Evolutionary conservation across 2,888 invertebrate genomes (phyloP).

Genomic region (Himalopsyche anomala): DNA sequence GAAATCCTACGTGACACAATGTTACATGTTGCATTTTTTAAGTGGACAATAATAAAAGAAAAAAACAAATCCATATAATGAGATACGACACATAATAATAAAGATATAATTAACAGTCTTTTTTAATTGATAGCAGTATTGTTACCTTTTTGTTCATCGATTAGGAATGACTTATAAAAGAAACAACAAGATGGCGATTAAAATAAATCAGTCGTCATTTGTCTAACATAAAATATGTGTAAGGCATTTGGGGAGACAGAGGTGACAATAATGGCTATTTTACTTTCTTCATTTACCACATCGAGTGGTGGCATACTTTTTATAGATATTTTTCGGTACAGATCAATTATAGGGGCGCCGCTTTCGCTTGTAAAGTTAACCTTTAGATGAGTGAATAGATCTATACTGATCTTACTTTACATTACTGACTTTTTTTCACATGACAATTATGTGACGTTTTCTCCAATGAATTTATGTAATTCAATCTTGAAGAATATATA

Average conservation of each 20-base stretch:
- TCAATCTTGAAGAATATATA: too few species aligned
- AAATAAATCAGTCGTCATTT: slow-evolving; percentile 65
- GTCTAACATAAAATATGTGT: slow-evolving; percentile 47
- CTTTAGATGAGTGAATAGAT: too few species aligned
- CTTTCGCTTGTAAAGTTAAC: too few species aligned
- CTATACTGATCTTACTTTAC: too few species aligned
- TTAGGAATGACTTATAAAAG: slow-evolving; percentile 75
- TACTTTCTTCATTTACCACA: neutral
- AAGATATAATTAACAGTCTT: slow-evolving; percentile 70
- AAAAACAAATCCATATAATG: slow-evolving; percentile 52
- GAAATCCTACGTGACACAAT: slow-evolving; percentile 24
- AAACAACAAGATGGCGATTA: slow-evolving; percentile 72
- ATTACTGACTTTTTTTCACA: too few species aligned
- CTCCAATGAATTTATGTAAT: too few species aligned
- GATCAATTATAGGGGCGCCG: too few species aligned
- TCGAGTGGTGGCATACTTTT: neutral
- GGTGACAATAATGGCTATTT: neutral
- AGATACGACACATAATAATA: slow-evolving; percentile 55
- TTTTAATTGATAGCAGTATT: slow-evolving; percentile 73
- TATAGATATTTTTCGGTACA: neutral
- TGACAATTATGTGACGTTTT: too few species aligned
- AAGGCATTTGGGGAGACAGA: slow-evolving; percentile 49
- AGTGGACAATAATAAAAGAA: slow-evolving; percentile 44
- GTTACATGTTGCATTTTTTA: slow-evolving; percentile 37
- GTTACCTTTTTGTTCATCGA: slow-evolving; percentile 75